Evolutionary conservation across 2,113 vertebrate species (phyloP).

Genomic region (Fregata magnificens): DNA sequence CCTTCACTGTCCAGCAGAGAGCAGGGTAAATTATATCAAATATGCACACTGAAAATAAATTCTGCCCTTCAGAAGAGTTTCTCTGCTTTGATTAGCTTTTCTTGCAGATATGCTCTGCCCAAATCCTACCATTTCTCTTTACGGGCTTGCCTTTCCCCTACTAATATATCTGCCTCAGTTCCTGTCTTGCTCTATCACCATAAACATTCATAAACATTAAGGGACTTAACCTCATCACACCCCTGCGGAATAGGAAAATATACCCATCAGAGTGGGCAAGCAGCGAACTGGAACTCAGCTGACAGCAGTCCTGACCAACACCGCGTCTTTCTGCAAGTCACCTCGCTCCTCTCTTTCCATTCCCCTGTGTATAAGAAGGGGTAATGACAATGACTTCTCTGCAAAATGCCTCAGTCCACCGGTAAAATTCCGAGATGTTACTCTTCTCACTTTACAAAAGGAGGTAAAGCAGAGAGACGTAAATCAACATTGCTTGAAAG

Average conservation of each 20-base stretch:
- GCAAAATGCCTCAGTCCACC: background rate
- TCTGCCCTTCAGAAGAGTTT: background rate
- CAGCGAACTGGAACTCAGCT: slow-evolving; percentile 37
- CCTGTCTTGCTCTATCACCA: slow-evolving; percentile 8
- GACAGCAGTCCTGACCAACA: background rate
- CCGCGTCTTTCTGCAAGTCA: background rate
- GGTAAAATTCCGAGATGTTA: background rate
- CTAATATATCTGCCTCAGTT: slow-evolving; percentile 28
- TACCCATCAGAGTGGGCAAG: background rate
- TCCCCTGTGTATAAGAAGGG: background rate
- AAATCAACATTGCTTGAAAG: background rate
- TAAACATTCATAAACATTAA: slow-evolving; percentile 60
- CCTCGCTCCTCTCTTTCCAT: background rate
- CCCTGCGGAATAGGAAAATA: background rate
- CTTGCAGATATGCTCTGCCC: background rate
- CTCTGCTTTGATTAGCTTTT: background rate
- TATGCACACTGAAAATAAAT: background rate
- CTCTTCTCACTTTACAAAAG: background rate
- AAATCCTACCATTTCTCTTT: slow-evolving; percentile 6
- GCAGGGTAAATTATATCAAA: background rate
- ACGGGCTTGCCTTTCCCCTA: background rate
- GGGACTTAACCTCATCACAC: slow-evolving; percentile 48
- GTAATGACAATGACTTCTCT: background rate
- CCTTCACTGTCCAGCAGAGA: background rate
- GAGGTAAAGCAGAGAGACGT: background rate